Percentiles rank a stretch among this genome's conserved stretches.
phyloP scores from a whole-genome alignment of 2,797 vertebrate species.

The Sylvia borin region DNA sequence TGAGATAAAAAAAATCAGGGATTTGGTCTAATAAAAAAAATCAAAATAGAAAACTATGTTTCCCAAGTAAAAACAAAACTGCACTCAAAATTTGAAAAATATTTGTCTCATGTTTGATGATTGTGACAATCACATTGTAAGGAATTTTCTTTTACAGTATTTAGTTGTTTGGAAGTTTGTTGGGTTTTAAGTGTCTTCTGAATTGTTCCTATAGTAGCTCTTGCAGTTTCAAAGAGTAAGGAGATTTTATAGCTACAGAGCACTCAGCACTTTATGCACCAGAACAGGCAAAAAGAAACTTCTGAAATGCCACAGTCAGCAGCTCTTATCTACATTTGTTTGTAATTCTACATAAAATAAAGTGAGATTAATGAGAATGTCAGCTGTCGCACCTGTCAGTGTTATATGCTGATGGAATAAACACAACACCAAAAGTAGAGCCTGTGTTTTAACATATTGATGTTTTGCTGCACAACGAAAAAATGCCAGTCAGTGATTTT shows the following conservation, averaged over 20 bases:
- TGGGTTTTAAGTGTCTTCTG: not conserved
- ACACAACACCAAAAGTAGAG: not conserved
- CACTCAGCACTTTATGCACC: not conserved
- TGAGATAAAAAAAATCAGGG: not conserved
- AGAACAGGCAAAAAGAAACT: not conserved
- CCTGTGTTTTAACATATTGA: not conserved
- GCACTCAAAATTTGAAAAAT: not conserved
- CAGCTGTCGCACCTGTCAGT: not conserved
- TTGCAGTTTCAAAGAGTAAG: not conserved
- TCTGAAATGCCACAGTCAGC: not conserved
- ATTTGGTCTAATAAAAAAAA: not conserved
- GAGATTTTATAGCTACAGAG: not conserved
- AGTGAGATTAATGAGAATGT: constrained; percentile 42
- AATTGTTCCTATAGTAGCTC: not conserved
- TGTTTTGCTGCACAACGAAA: not conserved
- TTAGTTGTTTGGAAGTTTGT: not conserved
- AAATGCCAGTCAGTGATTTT: not conserved
- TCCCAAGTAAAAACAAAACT: not conserved
- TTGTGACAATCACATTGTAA: not conserved
- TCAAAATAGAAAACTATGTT: not conserved
- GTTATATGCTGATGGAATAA: not conserved
- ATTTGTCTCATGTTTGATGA: not conserved
- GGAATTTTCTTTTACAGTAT: not conserved
- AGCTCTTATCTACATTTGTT: not conserved
- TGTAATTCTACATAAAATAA: constrained; percentile 27